A percentile compares a stretch with the other conserved stretches of the same genome.
Conservation (phyloP, 2,113 vertebrate species). For the Larimichthys polyactis region DNA sequence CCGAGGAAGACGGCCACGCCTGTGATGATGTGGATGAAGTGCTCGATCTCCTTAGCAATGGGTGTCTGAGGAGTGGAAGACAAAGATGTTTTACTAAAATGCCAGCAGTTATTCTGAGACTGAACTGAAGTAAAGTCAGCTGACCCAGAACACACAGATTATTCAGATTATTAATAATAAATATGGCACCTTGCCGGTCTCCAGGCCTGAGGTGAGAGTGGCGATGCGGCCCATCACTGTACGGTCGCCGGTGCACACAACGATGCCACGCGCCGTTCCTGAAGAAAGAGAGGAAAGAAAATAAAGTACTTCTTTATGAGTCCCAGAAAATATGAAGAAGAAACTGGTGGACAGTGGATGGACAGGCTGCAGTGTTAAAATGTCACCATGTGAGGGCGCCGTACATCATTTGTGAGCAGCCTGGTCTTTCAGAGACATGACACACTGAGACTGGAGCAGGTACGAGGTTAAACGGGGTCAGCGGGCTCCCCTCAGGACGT, state of each 20-base stretch:
- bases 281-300: constrained; percentile 8
- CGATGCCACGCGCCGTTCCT: constrained; percentile 92
- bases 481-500: neutral
- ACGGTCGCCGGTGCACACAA: constrained; percentile 90
- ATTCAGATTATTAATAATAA: neutral
- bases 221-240: constrained; percentile 95
- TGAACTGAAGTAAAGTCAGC: neutral
- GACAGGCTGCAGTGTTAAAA: too few relatives aligned
- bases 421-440: neutral
- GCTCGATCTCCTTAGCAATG: constrained; percentile 93
- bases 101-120: neutral
- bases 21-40: constrained; percentile 95
- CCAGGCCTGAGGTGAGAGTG: constrained; percentile 91
- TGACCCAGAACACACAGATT: neutral
- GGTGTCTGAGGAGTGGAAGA: constrained; percentile 82
- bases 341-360: too few relatives aligned
- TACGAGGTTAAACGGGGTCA: neutral
- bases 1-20: constrained; percentile 93
- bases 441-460: neutral
- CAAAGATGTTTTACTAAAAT: neutral
- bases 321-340: fast-evolving
- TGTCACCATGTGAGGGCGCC: constrained; percentile 53
- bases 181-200: constrained; percentile 85
- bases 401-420: too few relatives aligned
- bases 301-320: neutral